These are phyloP conservation scores for Halcyon senegalensis DNA, from an alignment of 2,113 vertebrate genomes.

Conservation along the genomic window DNA sequence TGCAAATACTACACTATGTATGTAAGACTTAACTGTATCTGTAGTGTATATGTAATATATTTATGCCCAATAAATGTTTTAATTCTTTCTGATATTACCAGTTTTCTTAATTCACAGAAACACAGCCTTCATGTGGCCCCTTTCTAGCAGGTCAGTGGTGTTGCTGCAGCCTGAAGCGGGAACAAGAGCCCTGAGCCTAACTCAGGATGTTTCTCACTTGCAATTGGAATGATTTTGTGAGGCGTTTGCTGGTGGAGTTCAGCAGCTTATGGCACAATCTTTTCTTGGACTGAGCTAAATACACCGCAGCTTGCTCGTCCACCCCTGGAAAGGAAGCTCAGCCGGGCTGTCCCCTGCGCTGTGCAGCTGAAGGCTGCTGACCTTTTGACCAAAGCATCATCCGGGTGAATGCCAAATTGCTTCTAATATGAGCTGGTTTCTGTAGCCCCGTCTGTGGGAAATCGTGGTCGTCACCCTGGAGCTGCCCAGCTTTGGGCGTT, in stretches of 20 bases:
- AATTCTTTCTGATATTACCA: conserved; percentile 82
- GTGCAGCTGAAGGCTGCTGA: neutral
- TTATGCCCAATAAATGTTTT: conserved; percentile 99
- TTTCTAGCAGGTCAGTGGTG: neutral
- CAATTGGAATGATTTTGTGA: neutral
- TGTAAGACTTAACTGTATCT: conserved; percentile 99
- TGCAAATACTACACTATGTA: conserved; percentile 99
- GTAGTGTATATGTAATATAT: conserved; percentile 99
- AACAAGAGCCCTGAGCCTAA: neutral
- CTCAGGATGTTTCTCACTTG: neutral
- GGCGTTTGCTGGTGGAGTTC: neutral
- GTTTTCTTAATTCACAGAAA: conserved; percentile 51
- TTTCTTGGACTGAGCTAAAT: neutral
- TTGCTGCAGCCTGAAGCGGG: neutral
- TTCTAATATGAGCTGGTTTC: fast-evolving
- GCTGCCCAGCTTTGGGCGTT: neutral
- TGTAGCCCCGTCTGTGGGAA: fast-evolving
- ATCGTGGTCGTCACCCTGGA: fast-evolving
- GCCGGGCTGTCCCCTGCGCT: neutral
- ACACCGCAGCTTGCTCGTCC: fast-evolving
- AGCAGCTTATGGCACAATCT: neutral
- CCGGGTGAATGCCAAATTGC: neutral
- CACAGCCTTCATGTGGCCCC: fast-evolving
- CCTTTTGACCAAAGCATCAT: neutral
- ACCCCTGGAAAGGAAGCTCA: neutral